Percentiles rank a stretch among this genome's conserved stretches.
Conservation (phyloP, 2,797 vertebrate species). For the Squalus acanthias region DNA sequence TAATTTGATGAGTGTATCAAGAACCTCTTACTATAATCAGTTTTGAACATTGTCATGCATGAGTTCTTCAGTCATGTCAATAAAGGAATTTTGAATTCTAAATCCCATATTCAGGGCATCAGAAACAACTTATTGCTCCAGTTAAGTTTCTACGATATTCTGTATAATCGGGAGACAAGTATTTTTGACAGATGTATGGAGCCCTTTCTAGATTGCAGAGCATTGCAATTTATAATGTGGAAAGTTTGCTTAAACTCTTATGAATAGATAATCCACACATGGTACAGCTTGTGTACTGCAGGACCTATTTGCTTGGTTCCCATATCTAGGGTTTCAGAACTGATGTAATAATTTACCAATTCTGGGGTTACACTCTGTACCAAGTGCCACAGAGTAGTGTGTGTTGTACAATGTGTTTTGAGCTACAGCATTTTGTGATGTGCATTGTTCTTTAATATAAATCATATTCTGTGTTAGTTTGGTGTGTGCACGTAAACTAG, state of each 20-base stretch:
- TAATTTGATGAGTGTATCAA: too few species aligned
- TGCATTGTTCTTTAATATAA: not conserved
- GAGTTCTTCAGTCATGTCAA: too few species aligned
- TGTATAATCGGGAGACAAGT: not conserved
- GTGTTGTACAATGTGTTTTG: too few species aligned
- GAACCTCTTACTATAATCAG: too few species aligned
- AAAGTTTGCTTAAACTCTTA: not conserved
- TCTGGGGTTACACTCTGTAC: too few species aligned
- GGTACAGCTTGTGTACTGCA: not conserved
- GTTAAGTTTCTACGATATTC: not conserved
- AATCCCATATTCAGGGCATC: too few species aligned
- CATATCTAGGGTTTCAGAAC: not conserved
- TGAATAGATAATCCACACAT: not conserved
- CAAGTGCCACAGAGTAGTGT: too few species aligned
- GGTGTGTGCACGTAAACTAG: not conserved
- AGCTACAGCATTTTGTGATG: not conserved
- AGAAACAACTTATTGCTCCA: not conserved
- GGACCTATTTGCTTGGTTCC: not conserved
- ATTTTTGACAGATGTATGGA: not conserved
- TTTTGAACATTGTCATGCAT: too few species aligned
- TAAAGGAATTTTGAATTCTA: too few species aligned
- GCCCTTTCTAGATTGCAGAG: not conserved
- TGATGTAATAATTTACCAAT: not conserved
- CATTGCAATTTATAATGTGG: not conserved
- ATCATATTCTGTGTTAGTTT: not conserved